Conservation (phyloP, 2,113 vertebrate species). For the Osmerus eperlanus region DNA sequence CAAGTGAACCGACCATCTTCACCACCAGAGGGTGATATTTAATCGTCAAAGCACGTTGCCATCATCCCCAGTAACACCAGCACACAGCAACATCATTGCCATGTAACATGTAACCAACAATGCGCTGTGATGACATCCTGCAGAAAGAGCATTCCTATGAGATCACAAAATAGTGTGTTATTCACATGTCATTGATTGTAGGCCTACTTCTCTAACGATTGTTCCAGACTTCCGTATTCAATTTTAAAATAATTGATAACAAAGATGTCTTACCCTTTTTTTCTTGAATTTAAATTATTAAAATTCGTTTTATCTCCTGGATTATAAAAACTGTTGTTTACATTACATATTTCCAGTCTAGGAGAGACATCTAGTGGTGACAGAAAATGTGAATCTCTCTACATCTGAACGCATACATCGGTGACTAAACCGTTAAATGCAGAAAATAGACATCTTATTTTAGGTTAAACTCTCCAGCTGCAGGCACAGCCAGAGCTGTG, state of each 20-base stretch:
- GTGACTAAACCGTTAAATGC: too few species aligned
- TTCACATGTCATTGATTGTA: too few species aligned
- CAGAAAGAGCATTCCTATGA: too few species aligned
- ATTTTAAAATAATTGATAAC: too few species aligned
- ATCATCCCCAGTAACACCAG: neutral
- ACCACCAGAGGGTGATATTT: constrained; percentile 27
- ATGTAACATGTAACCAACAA: too few species aligned
- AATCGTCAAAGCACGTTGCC: neutral
- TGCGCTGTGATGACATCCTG: too few species aligned
- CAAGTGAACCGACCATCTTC: neutral
- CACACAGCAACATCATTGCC: neutral
- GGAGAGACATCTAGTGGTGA: constrained; percentile 71
- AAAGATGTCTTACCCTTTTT: too few species aligned
- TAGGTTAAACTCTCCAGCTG: neutral
- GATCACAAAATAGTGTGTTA: too few species aligned
- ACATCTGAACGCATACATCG: neutral
- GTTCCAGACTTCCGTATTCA: too few species aligned
- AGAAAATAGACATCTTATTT: neutral
- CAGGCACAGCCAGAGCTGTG: neutral
- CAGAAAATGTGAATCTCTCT: neutral
- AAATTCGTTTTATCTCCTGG: neutral
- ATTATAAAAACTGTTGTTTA: neutral
- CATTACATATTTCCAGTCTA: constrained; percentile 10
- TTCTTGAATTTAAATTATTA: neutral
- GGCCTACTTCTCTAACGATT: too few species aligned